phyloP scores from a whole-genome alignment of 1,140 invertebrate genomes.

The Temnothorax curvispinosus region DNA sequence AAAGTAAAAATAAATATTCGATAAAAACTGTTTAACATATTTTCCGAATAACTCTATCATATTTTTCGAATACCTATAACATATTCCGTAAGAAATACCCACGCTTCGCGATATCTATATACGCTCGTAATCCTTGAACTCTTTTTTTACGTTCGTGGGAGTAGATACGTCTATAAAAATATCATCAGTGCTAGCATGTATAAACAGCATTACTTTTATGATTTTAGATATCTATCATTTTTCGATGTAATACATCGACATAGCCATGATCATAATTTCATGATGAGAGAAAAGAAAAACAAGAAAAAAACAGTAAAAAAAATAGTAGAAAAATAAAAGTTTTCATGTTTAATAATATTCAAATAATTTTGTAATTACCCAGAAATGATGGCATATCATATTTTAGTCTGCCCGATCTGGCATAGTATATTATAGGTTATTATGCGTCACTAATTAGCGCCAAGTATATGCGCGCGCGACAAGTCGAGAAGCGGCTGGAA shows the following conservation, averaged over 20 bases:
- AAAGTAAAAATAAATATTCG: neutral
- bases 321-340: neutral
- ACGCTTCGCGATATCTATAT: neutral
- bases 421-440: neutral
- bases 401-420: neutral
- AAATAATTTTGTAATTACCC: neutral
- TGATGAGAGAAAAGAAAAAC: neutral
- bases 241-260: neutral
- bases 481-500: conserved; percentile 6
- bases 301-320: too few species aligned
- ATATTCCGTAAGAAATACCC: neutral
- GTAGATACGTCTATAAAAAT: conserved; percentile 5
- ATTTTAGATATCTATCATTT: neutral
- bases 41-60: too few species aligned
- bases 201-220: neutral
- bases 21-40: neutral
- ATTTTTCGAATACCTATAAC: neutral
- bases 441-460: conserved; percentile 46
- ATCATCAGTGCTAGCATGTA: neutral
- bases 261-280: neutral
- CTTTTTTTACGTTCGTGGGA: conserved; percentile 9
- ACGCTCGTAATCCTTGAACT: conserved; percentile 1
- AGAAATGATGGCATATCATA: neutral
- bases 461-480: neutral
- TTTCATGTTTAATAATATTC: neutral